Evolutionary conservation across 2,888 invertebrate species (phyloP).

Genomic region (Meiosimyza decipiens): DNA sequence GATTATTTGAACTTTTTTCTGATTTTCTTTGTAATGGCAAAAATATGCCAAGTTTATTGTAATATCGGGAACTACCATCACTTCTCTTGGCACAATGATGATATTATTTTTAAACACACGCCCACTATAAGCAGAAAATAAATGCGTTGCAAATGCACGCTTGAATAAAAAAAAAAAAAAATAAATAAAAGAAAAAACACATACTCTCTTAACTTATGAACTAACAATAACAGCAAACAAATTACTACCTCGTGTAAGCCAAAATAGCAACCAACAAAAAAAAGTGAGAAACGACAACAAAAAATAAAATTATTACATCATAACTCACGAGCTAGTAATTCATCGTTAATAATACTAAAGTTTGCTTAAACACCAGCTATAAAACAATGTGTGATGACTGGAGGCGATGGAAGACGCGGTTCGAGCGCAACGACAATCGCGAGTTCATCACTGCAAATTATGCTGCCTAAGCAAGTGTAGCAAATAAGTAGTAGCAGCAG

Average conservation of each 20-base stretch:
- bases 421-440: neutral
- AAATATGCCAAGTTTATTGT: constrained; percentile 20
- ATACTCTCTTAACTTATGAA: neutral
- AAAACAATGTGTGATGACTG: too few relatives aligned
- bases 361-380: constrained; percentile 3
- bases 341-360: neutral
- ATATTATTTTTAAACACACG: neutral
- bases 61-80: neutral
- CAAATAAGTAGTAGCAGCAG: neutral
- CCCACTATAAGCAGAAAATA: neutral
- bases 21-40: neutral
- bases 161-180: neutral
- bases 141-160: neutral
- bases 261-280: constrained; percentile 2
- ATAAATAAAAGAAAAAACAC: neutral
- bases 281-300: too few relatives aligned
- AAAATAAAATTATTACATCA: constrained; percentile 12
- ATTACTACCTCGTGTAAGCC: neutral
- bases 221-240: too few relatives aligned
- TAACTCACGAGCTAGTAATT: constrained; percentile 1
- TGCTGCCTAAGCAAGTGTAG: constrained; percentile 9
- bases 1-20: too few relatives aligned
- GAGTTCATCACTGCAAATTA: constrained; percentile 13
- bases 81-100: neutral
- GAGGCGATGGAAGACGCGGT: too few relatives aligned